phyloP scores from a whole-genome alignment of 37 sponge, comb jelly and placozoan genomes.

The Spongilla lacustris region DNA sequence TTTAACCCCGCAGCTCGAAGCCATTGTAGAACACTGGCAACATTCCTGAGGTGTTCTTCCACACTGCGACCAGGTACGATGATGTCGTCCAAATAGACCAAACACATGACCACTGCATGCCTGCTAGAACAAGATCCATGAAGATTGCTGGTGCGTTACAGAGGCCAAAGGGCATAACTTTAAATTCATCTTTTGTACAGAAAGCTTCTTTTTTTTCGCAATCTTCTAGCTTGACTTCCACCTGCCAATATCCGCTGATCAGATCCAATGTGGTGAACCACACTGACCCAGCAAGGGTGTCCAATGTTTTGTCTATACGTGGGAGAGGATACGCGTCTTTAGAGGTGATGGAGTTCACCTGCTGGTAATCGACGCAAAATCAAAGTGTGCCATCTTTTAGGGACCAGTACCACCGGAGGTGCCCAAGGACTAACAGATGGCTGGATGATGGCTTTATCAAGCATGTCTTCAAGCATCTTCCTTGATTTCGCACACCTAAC shows the following conservation, averaged over 20 bases:
- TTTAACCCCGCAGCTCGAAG: constrained; percentile 33
- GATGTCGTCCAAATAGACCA: constrained; percentile 27
- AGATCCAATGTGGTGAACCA: constrained; percentile 41
- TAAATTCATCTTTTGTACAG: constrained; percentile 15
- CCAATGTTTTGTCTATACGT: constrained; percentile 4
- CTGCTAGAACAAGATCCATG: constrained; percentile 29
- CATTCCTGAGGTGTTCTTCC: constrained; percentile 5
- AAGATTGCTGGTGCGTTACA: constrained; percentile 37
- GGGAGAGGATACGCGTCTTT: constrained; percentile 37
- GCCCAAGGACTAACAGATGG: constrained; percentile 30
- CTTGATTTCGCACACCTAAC: neutral
- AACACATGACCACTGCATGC: neutral
- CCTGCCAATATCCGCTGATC: constrained; percentile 12
- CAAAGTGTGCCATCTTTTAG: constrained; percentile 19
- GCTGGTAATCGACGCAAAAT: constrained; percentile 18
- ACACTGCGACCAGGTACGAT: constrained; percentile 19
- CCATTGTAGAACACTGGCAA: neutral
- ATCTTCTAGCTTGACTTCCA: constrained; percentile 18
- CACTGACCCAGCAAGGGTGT: constrained; percentile 17
- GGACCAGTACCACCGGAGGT: constrained; percentile 1
- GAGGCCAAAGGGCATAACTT: constrained; percentile 30
- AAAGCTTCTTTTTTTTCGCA: constrained; percentile 7
- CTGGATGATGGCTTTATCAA: constrained; percentile 13
- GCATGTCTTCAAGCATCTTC: constrained; percentile 16
- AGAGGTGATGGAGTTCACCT: constrained; percentile 16